These are phyloP conservation scores for Apus apus DNA, from an alignment of 2,113 vertebrate species.

Conservation along the genomic window DNA sequence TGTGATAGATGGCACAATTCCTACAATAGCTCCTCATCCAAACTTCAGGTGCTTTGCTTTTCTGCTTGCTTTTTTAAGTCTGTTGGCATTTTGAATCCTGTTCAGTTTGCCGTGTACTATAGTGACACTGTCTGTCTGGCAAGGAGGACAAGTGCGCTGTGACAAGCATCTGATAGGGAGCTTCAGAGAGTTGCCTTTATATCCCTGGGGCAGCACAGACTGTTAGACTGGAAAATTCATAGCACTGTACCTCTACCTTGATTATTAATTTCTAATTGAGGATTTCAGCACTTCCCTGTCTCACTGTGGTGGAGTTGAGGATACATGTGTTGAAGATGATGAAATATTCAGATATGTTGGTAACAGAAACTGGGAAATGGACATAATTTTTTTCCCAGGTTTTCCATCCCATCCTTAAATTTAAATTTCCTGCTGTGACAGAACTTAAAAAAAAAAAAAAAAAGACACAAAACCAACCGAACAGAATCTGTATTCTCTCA, in stretches of 20 bases:
- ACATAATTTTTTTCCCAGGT: background rate
- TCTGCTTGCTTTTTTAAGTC: background rate
- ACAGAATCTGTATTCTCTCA: background rate
- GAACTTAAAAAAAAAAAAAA: background rate
- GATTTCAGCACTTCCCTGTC: background rate
- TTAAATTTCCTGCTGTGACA: background rate
- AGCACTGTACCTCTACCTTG: background rate
- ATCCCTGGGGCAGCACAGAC: background rate
- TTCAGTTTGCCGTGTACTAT: background rate
- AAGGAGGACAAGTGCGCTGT: background rate
- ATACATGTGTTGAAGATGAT: background rate
- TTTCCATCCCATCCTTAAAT: background rate
- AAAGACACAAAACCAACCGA: too few relatives aligned
- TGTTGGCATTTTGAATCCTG: background rate
- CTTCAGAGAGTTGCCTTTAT: background rate
- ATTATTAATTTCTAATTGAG: background rate
- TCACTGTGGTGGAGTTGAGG: background rate
- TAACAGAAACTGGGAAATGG: background rate
- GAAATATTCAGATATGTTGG: background rate
- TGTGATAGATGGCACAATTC: constrained; percentile 89
- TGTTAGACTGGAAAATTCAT: background rate
- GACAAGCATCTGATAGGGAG: background rate
- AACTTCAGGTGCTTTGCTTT: constrained; percentile 88
- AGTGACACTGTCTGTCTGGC: background rate
- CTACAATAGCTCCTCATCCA: constrained; percentile 88